Evolutionary conservation across 2,113 vertebrate species (phyloP), one percentile per base, ranked within the genome.

Genomic region (Pseudonaja textilis): DNA sequence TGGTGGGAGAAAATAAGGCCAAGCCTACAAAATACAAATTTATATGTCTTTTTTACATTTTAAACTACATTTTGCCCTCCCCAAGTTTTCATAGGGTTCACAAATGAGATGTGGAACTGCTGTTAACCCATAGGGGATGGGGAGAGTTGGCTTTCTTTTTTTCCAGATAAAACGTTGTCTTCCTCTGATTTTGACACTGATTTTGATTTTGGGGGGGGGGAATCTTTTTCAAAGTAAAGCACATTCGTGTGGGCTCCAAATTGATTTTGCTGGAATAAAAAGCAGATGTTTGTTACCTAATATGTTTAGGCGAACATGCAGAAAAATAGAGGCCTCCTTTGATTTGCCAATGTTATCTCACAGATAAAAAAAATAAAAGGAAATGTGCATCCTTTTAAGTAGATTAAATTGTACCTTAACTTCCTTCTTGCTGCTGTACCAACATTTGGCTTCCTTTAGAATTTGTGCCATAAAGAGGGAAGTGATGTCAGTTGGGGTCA

Each of bases 401-500:
- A 29, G 87, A n/a, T 50, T 86, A 55, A 87, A 45, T 34, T 29
- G 81, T n/a, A 50, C 26, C 14, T 61, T 88, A 45, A 57, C 81
- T 88, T 93, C 39, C 29, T 10, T 86, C 50, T n/a, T 23, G 34
- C 52, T 56, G 52, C 85, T 45, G 69, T 12, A 61, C 25, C 4
- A 25, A 47, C 47, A 34, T 54, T 92, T 90, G 69, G 50, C 59
- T 90, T 85, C n/a, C 42, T 47, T 55, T 87, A 54, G 56, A 54
- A 69, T 89, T 47, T 81, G 86, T 90, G 5, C 39, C 10, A 4
- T 34, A 42, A 22, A 34, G 57, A 89, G 91, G 88, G 81, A 61
- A 93, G 64, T 91, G 87, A 91, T 91, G 93, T 85, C 87, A 89
- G 74, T 25, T 42, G 34, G 29, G 90, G 93, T 93, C 64, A 89